Evolutionary conservation across 1,140 invertebrate species (phyloP), one percentile per base, ranked within the genome.

Genomic region (Venturia canescens): DNA sequence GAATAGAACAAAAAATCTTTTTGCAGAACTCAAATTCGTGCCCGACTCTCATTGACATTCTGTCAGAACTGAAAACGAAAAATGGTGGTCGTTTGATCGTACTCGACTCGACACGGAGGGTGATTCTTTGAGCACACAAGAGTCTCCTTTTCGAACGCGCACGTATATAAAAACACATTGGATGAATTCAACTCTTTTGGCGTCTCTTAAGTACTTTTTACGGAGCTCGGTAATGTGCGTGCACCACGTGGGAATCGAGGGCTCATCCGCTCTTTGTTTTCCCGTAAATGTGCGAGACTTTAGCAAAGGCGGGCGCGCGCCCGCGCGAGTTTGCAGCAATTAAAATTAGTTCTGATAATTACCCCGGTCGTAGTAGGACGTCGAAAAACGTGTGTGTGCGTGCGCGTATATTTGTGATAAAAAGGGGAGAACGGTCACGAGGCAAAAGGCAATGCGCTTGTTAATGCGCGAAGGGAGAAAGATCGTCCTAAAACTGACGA

Each of bases 321-420:
- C 75, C 78, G 34, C 29, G 15, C 50, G 72, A 78, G 38, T 83
- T 72, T 74, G 57, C 53, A 79, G 82, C 82, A 83, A 83, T 83
- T 83, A 83, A 83, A 83, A 83, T 83, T 83, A 83, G 82, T 81
- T 67, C 82, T 81, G 80, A 81, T 83, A 83, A 83, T 83, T 83
- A 80, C 71, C 80, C 23, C 66, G 80, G 71, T 77, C 75, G 82
- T 57, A 57, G 82, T 57, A 57, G 66, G 34, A 31, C 75, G 6
- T 57, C 4, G 18, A 50, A 34, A 34, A 34, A 50, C 67, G 31
- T 38, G 11, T 71, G 23, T 72, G 34, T 21, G 34, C 48, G 13
- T 48, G 34, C 23, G 7, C 31, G 34, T 72, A 7, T 53, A 31
- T 66, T 13, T 75, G 50, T 29, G 5, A 18, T 9, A 66, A 66